These are phyloP conservation scores for Euphonia xanthogaster DNA, from an alignment of 2,797 vertebrate species.

Conservation along the genomic window DNA sequence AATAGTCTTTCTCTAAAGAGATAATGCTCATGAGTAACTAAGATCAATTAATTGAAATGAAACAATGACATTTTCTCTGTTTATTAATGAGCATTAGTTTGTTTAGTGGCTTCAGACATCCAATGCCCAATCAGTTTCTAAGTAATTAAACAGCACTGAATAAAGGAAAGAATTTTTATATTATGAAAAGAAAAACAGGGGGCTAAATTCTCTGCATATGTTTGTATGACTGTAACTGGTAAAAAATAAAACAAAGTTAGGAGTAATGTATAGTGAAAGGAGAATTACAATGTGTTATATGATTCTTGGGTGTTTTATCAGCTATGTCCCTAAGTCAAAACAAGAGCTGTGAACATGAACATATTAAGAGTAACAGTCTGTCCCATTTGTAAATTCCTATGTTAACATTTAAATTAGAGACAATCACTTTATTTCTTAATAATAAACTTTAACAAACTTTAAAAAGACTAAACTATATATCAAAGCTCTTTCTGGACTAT, in stretches of 20 bases:
- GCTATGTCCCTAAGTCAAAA: background rate
- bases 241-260: background rate
- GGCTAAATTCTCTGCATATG: background rate
- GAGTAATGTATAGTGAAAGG: background rate
- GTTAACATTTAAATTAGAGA: background rate
- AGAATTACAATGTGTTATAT: background rate
- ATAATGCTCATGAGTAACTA: background rate
- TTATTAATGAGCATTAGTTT: background rate
- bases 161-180: background rate
- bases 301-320: background rate
- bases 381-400: background rate
- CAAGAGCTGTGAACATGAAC: background rate
- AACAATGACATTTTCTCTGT: background rate
- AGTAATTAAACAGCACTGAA: background rate
- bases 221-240: background rate
- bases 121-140: background rate
- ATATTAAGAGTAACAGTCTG: background rate
- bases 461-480: background rate
- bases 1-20: background rate
- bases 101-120: background rate
- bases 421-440: background rate
- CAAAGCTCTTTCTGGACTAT: background rate
- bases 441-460: background rate
- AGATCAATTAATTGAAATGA: background rate
- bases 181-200: background rate